Evolutionary conservation across 2,113 vertebrate species (phyloP).

Genomic region (Megaptera novaeangliae): DNA sequence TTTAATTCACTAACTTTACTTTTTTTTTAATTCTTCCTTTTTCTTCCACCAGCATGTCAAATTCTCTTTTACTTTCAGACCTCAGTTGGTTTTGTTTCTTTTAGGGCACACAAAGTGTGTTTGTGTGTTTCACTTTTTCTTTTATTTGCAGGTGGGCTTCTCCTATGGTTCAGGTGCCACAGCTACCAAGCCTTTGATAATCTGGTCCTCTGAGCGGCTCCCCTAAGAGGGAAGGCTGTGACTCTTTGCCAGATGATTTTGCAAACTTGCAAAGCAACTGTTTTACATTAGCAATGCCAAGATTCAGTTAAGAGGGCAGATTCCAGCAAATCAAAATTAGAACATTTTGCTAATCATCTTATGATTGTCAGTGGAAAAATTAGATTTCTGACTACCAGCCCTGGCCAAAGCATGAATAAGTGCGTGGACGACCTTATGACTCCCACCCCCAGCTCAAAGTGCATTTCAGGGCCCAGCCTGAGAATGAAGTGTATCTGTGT

Average conservation of each 20-base stretch:
- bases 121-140: conserved; percentile 81
- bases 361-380: conserved; percentile 58
- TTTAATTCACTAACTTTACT: conserved; percentile 90
- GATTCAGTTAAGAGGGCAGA: conserved; percentile 59
- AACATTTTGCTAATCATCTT: conserved; percentile 47
- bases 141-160: conserved; percentile 86
- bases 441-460: background rate
- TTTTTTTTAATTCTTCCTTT: conserved; percentile 84
- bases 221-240: conserved; percentile 31
- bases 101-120: conserved; percentile 79
- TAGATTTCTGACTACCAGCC: conserved; percentile 40
- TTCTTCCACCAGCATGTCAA: conserved; percentile 89
- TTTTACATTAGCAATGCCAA: conserved; percentile 55
- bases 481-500: conserved; percentile 76
- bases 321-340: conserved; percentile 66
- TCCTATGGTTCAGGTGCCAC: conserved; percentile 85
- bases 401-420: conserved; percentile 48
- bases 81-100: conserved; percentile 87
- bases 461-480: conserved; percentile 26
- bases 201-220: conserved; percentile 5
- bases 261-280: conserved; percentile 50
- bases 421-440: background rate
- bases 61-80: conserved; percentile 88
- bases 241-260: conserved; percentile 60
- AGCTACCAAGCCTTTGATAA: conserved; percentile 72